These are phyloP conservation scores for Chionodraco myersi DNA, from an alignment of 2,113 vertebrate species.

Conservation along the genomic window DNA sequence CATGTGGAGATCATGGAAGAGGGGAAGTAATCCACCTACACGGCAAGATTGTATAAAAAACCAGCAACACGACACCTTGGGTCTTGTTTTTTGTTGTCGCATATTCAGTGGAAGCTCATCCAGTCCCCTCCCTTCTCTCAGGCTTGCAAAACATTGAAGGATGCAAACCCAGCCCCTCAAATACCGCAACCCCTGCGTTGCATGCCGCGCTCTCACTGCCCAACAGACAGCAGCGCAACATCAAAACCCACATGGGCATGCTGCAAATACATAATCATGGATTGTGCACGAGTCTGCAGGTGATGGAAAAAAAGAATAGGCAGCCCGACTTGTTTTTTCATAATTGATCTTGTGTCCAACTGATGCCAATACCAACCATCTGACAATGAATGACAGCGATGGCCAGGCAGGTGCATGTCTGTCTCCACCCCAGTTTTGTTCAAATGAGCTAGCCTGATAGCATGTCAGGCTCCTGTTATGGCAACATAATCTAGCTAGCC, in stretches of 20 bases:
- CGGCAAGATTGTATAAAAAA: neutral
- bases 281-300: slow-evolving; percentile 6
- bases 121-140: slow-evolving; percentile 41
- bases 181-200: slow-evolving; percentile 67
- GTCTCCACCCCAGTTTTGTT: slow-evolving; percentile 42
- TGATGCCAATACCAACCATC: neutral
- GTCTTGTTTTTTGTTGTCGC: slow-evolving; percentile 65
- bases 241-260: slow-evolving; percentile 24
- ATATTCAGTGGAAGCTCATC: slow-evolving; percentile 55
- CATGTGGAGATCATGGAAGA: neutral
- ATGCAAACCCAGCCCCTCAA: slow-evolving; percentile 73
- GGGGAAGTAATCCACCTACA: neutral
- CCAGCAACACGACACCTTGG: neutral
- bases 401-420: slow-evolving; percentile 51
- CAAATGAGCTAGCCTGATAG: slow-evolving; percentile 18
- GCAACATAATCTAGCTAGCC: too few species aligned
- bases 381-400: slow-evolving; percentile 7
- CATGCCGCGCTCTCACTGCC: slow-evolving; percentile 21
- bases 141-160: slow-evolving; percentile 43
- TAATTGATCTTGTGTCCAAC: too few species aligned
- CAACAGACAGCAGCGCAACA: slow-evolving; percentile 7
- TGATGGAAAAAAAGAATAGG: neutral
- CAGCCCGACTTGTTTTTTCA: too few species aligned
- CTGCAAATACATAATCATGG: slow-evolving; percentile 1
- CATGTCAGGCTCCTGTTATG: neutral